Percentiles rank a stretch among this genome's conserved stretches.
Evolutionary conservation across 2,113 vertebrate genomes (phyloP).

Genomic region (Neogale vison): DNA sequence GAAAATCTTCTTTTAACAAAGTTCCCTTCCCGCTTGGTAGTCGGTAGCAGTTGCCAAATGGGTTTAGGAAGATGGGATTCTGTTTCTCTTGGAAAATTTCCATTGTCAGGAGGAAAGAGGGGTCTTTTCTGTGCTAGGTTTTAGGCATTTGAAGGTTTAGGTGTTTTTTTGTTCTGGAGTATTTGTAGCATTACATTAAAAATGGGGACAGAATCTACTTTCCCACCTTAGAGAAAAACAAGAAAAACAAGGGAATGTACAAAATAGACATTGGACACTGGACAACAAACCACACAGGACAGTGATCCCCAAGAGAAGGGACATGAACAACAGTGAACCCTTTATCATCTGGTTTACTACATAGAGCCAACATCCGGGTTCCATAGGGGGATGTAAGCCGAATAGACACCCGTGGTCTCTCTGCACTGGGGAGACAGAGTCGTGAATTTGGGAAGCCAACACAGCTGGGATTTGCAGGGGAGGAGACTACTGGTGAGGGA

Average conservation of each 20-base stretch:
- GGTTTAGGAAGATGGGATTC: background rate
- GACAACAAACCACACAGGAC: background rate
- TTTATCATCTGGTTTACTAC: background rate
- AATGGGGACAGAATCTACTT: background rate
- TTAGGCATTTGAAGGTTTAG: background rate
- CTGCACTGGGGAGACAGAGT: background rate
- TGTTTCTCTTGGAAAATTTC: slow-evolving; percentile 10
- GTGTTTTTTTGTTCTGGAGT: background rate
- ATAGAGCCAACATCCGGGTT: background rate
- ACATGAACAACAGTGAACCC: background rate
- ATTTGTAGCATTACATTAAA: slow-evolving; percentile 15
- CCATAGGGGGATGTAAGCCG: background rate
- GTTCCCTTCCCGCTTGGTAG: background rate
- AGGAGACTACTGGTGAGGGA: background rate
- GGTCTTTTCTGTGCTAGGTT: background rate
- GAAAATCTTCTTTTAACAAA: background rate
- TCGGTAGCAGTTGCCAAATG: background rate
- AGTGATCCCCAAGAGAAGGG: background rate
- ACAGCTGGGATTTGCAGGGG: background rate
- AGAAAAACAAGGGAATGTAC: background rate
- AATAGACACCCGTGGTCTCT: background rate
- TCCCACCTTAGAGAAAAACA: background rate
- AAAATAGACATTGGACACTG: background rate
- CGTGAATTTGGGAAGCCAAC: background rate
- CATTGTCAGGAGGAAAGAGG: background rate